phyloP scores from a whole-genome alignment of 2,888 invertebrate species.

The Pandemis heparana region DNA sequence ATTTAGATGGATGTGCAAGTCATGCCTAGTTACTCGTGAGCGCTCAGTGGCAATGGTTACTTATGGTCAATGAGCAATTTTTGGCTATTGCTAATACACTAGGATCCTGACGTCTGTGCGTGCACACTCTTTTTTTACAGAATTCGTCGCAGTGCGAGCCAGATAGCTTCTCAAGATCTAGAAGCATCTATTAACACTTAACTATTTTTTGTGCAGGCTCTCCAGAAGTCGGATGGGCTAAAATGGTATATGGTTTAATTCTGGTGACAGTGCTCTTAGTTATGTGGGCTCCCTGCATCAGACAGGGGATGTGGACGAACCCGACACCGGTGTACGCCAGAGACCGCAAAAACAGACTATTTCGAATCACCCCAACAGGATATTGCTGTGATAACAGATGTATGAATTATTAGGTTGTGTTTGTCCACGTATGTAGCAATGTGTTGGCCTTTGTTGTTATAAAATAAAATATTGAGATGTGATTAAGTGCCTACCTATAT shows the following conservation, averaged over 20 bases:
- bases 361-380: slow-evolving; percentile 62
- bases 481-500: slow-evolving; percentile 5
- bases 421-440: background rate
- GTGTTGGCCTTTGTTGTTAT: background rate
- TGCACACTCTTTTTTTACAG: background rate
- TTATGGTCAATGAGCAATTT: background rate
- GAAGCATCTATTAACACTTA: too few relatives aligned
- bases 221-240: slow-evolving; percentile 28
- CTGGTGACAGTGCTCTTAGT: slow-evolving; percentile 53
- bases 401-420: background rate
- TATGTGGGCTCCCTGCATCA: slow-evolving; percentile 68
- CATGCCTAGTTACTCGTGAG: background rate
- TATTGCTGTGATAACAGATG: slow-evolving; percentile 59
- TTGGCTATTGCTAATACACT: too few relatives aligned
- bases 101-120: background rate
- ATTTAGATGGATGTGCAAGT: background rate
- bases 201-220: background rate
- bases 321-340: slow-evolving; percentile 64
- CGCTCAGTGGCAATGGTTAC: background rate
- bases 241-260: slow-evolving; percentile 60
- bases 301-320: slow-evolving; percentile 56
- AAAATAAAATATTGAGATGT: slow-evolving; percentile 3
- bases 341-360: slow-evolving; percentile 66
- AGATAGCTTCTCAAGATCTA: too few relatives aligned
- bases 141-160: background rate